phyloP scores from a whole-genome alignment of 2,113 vertebrate genomes.

The Coptodon rendalli region DNA sequence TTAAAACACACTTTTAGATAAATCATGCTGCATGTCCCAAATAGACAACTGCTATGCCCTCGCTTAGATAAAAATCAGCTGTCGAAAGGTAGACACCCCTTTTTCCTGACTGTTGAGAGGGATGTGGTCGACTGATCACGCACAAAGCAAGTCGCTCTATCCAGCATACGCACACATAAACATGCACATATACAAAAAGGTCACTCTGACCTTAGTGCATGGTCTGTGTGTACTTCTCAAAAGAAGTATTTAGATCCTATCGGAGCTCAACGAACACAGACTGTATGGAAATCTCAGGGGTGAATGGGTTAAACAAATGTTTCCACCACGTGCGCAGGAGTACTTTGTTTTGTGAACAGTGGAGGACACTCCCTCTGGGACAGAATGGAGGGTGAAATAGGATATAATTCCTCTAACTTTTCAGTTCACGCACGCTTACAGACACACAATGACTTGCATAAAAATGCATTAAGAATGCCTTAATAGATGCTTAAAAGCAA shows the following conservation, averaged over 20 bases:
- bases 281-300: conserved; percentile 39
- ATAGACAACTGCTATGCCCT: conserved; percentile 24
- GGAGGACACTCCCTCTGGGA: conserved; percentile 42
- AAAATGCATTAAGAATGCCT: not conserved
- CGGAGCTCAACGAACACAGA: conserved; percentile 50
- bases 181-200: conserved; percentile 39
- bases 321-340: conserved; percentile 41
- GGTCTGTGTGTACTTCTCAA: conserved; percentile 27
- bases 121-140: conserved; percentile 33
- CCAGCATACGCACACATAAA: conserved; percentile 9
- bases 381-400: conserved; percentile 7
- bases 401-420: conserved; percentile 16
- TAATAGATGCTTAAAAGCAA: not conserved
- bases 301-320: conserved; percentile 49
- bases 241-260: conserved; percentile 50
- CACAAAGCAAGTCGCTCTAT: conserved; percentile 55
- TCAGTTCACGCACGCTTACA: not conserved
- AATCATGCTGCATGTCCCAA: not conserved
- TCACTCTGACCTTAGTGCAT: conserved; percentile 21
- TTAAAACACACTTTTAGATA: not conserved
- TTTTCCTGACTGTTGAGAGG: conserved; percentile 22
- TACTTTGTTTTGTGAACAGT: conserved; percentile 51
- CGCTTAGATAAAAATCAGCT: conserved; percentile 15
- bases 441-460: not conserved
- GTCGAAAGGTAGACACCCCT: conserved; percentile 28